These are phyloP conservation scores for Tridacna crocea DNA, from an alignment of 2,888 invertebrate genomes.

Conservation along the genomic window DNA sequence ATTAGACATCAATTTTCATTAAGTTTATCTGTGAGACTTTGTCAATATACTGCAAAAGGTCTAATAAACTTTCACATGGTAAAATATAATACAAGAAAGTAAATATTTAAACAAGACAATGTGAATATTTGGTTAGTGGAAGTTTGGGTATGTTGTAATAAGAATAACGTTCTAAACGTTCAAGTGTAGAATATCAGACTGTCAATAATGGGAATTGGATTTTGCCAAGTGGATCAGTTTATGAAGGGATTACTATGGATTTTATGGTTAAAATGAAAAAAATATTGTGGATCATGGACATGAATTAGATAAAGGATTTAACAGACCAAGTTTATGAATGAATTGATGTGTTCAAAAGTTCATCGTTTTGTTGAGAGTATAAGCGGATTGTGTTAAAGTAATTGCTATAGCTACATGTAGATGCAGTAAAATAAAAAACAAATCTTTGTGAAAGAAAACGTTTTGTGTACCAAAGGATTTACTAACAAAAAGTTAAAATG, in stretches of 20 bases:
- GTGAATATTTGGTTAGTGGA: conserved; percentile 36
- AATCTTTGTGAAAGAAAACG: too few species aligned
- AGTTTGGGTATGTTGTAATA: conserved; percentile 34
- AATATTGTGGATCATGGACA: background rate
- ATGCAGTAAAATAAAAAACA: too few species aligned
- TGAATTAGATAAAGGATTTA: conserved; percentile 15
- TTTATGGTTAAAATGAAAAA: conserved; percentile 2
- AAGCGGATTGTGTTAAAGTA: too few species aligned
- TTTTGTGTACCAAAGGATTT: too few species aligned
- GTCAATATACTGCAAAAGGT: conserved; percentile 4
- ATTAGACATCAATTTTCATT: too few species aligned
- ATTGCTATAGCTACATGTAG: too few species aligned
- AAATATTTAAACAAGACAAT: conserved; percentile 50
- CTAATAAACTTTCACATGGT: conserved; percentile 13
- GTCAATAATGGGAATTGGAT: conserved; percentile 21
- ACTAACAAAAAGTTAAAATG: too few species aligned
- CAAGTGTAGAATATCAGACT: conserved; percentile 14
- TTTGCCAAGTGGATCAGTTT: conserved; percentile 18
- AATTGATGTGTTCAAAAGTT: background rate
- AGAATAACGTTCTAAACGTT: conserved; percentile 38
- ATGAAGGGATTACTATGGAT: conserved; percentile 25
- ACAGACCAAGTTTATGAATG: background rate
- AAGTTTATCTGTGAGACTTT: background rate
- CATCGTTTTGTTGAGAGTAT: background rate
- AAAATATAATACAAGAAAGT: conserved; percentile 27